These are phyloP conservation scores for Crocidura indochinensis DNA, from an alignment of 2,797 vertebrate species.

Conservation along the genomic window DNA sequence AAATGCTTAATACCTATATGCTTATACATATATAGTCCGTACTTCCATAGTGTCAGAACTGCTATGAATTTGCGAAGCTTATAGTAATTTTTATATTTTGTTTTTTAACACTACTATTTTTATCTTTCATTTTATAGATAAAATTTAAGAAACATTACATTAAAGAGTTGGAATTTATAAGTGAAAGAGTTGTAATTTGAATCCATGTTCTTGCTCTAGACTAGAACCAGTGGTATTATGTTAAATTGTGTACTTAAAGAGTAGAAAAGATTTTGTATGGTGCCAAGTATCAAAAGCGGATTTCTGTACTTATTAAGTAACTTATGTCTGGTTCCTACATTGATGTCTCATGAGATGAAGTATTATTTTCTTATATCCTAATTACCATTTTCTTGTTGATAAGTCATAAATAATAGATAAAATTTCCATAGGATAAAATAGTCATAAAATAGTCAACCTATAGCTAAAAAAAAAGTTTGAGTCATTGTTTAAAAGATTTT, in stretches of 20 bases:
- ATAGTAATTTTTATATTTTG: constrained; percentile 7
- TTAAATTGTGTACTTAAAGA: constrained; percentile 37
- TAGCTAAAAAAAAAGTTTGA: constrained; percentile 38
- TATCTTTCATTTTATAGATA: constrained; percentile 3
- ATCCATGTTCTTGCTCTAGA: constrained; percentile 27
- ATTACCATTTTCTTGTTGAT: constrained; percentile 41
- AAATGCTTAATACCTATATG: not conserved
- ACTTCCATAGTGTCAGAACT: not conserved
- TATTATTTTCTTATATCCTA: constrained; percentile 38
- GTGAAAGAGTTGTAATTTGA: constrained; percentile 30
- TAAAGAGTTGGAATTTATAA: not conserved
- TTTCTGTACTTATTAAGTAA: not conserved
- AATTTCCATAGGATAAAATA: constrained; percentile 17
- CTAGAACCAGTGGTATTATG: not conserved
- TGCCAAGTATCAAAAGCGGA: constrained; percentile 52
- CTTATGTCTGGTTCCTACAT: not conserved
- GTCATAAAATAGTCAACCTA: not conserved
- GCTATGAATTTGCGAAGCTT: constrained; percentile 26
- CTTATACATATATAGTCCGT: not conserved
- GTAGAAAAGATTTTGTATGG: constrained; percentile 45
- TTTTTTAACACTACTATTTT: too few species aligned
- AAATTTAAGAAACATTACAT: constrained; percentile 16
- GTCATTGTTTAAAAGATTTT: constrained; percentile 53
- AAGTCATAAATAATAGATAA: not conserved
- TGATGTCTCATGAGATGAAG: not conserved